These are phyloP conservation scores for Platysteira castanea DNA, from an alignment of 2,113 vertebrate species.

Conservation along the genomic window DNA sequence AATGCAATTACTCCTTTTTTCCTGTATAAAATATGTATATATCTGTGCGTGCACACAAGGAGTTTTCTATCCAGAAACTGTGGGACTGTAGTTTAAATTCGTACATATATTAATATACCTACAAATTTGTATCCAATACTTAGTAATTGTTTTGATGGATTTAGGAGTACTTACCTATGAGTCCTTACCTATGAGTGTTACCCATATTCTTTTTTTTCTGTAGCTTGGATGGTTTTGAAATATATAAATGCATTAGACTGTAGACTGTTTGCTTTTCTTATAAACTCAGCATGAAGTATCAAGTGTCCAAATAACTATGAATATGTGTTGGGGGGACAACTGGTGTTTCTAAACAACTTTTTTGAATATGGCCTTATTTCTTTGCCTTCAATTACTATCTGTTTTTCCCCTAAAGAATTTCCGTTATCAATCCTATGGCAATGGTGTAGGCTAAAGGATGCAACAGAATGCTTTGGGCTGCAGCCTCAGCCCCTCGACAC, in stretches of 20 bases:
- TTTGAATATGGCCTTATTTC: not conserved
- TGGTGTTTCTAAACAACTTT: not conserved
- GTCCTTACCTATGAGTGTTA: not conserved
- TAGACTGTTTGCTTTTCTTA: not conserved
- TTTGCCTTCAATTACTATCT: not conserved
- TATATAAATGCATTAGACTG: not conserved
- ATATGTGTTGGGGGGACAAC: not conserved
- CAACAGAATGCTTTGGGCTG: not conserved
- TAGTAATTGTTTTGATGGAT: not conserved
- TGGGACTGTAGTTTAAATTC: not conserved
- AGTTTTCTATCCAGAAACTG: not conserved
- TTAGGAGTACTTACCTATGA: not conserved
- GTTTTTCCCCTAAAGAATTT: not conserved
- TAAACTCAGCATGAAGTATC: not conserved
- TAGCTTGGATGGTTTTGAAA: not conserved
- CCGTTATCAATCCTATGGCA: not conserved
- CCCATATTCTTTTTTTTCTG: not conserved
- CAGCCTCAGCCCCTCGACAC: not conserved
- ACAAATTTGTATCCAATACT: not conserved
- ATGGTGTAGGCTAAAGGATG: not conserved
- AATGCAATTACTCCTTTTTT: fast-evolving
- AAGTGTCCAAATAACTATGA: not conserved
- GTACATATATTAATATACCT: fast-evolving
- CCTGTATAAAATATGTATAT: not conserved
- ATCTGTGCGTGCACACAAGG: fast-evolving